A percentile compares a stretch with the other conserved stretches of the same genome.
Conservation (phyloP, 2,888 invertebrate genomes). For the Poecilus cupreus region DNA sequence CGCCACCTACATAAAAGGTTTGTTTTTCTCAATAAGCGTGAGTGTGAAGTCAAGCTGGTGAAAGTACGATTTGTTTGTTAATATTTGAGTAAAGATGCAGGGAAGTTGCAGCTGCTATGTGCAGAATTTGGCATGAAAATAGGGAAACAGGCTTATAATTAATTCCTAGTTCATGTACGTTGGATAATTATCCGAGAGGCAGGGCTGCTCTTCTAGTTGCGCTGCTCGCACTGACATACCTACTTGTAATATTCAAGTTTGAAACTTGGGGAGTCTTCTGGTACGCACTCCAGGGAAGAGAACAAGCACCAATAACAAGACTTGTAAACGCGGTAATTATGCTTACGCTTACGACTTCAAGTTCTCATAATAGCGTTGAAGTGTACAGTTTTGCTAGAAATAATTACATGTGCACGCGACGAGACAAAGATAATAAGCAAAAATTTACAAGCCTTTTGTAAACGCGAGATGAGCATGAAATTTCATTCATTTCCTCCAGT, state of each 20-base stretch:
- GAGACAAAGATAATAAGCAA: slow-evolving; percentile 51
- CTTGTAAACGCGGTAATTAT: slow-evolving; percentile 56
- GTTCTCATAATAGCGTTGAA: slow-evolving; percentile 43
- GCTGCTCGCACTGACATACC: slow-evolving; percentile 37
- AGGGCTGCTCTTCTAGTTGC: neutral
- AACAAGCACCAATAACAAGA: slow-evolving; percentile 48
- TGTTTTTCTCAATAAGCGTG: too few relatives aligned
- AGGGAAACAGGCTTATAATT: slow-evolving; percentile 42
- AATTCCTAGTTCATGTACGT: slow-evolving; percentile 51
- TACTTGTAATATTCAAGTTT: slow-evolving; percentile 51
- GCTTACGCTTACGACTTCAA: slow-evolving; percentile 49
- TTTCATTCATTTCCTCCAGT: slow-evolving; percentile 5
- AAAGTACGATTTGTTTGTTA: too few relatives aligned
- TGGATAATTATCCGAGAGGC: slow-evolving; percentile 46
- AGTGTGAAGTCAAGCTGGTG: too few relatives aligned
- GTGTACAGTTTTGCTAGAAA: slow-evolving; percentile 46
- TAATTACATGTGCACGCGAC: slow-evolving; percentile 49
- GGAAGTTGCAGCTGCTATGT: neutral
- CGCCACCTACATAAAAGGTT: too few relatives aligned
- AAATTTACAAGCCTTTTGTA: slow-evolving; percentile 46
- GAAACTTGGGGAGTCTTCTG: slow-evolving; percentile 39
- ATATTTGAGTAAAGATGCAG: neutral
- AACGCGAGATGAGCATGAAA: slow-evolving; percentile 27
- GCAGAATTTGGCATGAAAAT: slow-evolving; percentile 1
- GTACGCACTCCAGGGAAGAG: slow-evolving; percentile 45